Base-by-base conservation (phyloP, 35 echinoderm and acorn worm genomes). In the Hemicentrotus pulcherrimus region DNA sequence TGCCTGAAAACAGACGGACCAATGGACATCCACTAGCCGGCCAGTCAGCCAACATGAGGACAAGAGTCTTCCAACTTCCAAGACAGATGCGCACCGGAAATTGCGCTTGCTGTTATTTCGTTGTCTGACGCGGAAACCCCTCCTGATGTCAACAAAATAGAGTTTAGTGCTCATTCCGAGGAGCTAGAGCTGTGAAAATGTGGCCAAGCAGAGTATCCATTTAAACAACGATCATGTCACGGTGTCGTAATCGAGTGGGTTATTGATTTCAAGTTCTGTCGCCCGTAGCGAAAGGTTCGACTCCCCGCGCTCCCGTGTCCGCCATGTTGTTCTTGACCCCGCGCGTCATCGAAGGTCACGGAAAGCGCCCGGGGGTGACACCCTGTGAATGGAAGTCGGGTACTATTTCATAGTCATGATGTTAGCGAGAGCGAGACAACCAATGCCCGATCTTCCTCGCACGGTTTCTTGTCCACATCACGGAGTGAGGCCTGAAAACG, bases 241-340 rank as follows among this genome's bases (percentile, higher is more conserved):
- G 32, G 46, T 90, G 88, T 9, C 32, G 46, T 90, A 90, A 90
- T 90, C 88, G 88, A 90, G 46, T 90, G 88, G 88, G 88, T 33
- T 90, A 33, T 90, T 90, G 88, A 90, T 90, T 90, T 90, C 88
- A 90, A 90, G 46, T 90, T 47, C 88, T 90, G 88, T 90, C 88
- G 88, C 88, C 88, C 88, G 88, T 90, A 90, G 88, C 88, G 88
- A 90, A 33, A 90, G 32, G 32, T 47, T 90, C 88, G 32, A 47
- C 88, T 47, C 32, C 88, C 19, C 32, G 32, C 88, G 32, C 88
- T 90, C 88, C 32, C 88, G 31, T 45, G 88, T 90, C 88, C 32
- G 88, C 88, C 88, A 90, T 90, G 88, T 90, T 90, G 46, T 33
- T 90, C 88, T 90, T 90, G 88, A 90, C 88, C 88, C 24, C 88